Evolutionary conservation across 1,140 invertebrate species (phyloP).

Genomic region (Cydia pomonella): DNA sequence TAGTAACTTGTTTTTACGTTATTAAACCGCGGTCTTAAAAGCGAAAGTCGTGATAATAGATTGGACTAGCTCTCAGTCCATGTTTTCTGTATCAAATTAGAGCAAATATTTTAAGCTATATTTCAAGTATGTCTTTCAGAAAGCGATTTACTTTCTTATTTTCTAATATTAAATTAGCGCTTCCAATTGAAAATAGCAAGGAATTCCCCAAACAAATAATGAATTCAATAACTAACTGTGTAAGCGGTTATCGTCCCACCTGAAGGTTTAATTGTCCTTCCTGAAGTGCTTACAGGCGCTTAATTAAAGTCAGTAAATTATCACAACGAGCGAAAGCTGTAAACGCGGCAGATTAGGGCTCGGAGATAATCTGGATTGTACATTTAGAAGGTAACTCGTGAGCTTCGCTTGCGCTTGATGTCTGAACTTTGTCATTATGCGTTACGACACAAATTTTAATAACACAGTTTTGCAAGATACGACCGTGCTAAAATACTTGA

Average conservation of each 20-base stretch:
- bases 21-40: no score
- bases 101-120: no score
- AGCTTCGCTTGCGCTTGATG: neutral
- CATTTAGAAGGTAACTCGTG: neutral
- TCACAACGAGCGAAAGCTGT: neutral
- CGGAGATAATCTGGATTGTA: neutral
- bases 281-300: neutral
- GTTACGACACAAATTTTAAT: neutral
- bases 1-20: no score
- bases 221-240: neutral
- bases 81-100: no score
- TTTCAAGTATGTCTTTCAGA: no score
- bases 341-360: slow-evolving; percentile 4
- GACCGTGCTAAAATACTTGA: neutral
- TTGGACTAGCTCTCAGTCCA: no score
- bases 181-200: no score
- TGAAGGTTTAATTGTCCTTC: neutral
- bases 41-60: no score
- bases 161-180: no score
- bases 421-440: neutral
- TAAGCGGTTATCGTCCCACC: neutral
- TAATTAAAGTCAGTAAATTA: slow-evolving; percentile 9
- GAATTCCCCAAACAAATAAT: no score
- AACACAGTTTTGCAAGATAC: neutral
- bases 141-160: no score